Evolutionary conservation across 2,797 vertebrate genomes (phyloP).

Genomic region (Setipinna tenuifilis): DNA sequence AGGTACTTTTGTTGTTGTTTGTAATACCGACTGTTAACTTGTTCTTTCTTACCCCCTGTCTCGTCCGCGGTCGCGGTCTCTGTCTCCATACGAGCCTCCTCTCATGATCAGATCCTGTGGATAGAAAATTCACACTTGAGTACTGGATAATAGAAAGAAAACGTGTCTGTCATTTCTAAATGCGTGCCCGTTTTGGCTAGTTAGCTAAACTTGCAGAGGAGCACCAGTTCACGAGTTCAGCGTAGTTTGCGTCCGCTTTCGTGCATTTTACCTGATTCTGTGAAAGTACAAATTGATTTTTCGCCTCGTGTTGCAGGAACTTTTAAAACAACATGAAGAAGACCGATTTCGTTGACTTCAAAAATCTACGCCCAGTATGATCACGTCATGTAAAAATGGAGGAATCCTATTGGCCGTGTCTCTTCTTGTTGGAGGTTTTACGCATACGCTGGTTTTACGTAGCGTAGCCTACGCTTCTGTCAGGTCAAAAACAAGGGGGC

Average conservation of each 20-base stretch:
- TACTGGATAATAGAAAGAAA: too few species aligned
- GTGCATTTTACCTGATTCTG: too few species aligned
- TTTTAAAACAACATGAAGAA: neutral
- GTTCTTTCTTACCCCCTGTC: slow-evolving; percentile 88
- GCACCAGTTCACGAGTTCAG: too few species aligned
- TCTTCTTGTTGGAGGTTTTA: neutral
- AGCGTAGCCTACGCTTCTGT: neutral
- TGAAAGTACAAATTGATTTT: too few species aligned
- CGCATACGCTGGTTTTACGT: neutral
- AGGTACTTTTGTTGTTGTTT: too few species aligned
- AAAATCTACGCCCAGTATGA: neutral
- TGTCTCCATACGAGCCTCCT: slow-evolving; percentile 75
- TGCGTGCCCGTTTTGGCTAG: neutral
- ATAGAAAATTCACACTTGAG: too few species aligned
- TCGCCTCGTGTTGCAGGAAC: neutral
- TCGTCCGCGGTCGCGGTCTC: slow-evolving; percentile 80
- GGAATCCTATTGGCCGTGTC: neutral
- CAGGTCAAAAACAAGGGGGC: neutral
- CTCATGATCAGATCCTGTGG: too few species aligned
- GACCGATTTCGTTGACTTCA: neutral
- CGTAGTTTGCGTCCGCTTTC: too few species aligned
- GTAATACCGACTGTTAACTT: too few species aligned
- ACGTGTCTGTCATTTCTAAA: too few species aligned
- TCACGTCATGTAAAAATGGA: slow-evolving; percentile 9
- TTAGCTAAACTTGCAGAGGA: neutral